These are phyloP conservation scores for Pomatorhinus ruficollis DNA, from an alignment of 2,113 vertebrate genomes.

Conservation along the genomic window DNA sequence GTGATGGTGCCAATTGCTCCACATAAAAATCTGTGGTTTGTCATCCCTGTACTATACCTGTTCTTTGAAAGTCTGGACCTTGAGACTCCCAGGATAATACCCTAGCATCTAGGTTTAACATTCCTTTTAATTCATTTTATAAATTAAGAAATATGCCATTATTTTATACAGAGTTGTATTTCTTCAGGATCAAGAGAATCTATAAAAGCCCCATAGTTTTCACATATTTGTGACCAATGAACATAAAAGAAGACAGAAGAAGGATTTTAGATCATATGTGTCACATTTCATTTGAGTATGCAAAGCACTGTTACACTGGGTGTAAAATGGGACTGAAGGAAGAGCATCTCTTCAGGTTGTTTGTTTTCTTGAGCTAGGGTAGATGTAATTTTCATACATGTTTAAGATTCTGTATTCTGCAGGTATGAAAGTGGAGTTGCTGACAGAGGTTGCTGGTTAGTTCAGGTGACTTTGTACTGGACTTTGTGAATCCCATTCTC, in stretches of 20 bases:
- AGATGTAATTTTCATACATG: background rate
- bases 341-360: background rate
- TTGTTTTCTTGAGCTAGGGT: background rate
- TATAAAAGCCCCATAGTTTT: background rate
- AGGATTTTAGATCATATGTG: background rate
- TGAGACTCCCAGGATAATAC: background rate
- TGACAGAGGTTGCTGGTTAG: background rate
- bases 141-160: background rate
- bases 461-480: background rate
- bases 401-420: background rate
- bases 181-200: background rate
- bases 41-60: background rate
- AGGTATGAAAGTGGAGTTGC: background rate
- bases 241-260: background rate
- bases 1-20: background rate
- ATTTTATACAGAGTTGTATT: background rate
- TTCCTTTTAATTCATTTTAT: background rate
- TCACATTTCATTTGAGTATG: background rate
- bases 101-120: background rate
- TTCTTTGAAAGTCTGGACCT: background rate
- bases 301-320: rapidly evolving
- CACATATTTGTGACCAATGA: background rate
- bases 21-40: background rate
- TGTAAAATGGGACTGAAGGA: background rate
- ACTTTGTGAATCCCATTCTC: background rate